A percentile compares a stretch with the other conserved stretches of the same genome.
phyloP scores from a whole-genome alignment of 2,888 invertebrate genomes.

The Chrysolina haemoptera region DNA sequence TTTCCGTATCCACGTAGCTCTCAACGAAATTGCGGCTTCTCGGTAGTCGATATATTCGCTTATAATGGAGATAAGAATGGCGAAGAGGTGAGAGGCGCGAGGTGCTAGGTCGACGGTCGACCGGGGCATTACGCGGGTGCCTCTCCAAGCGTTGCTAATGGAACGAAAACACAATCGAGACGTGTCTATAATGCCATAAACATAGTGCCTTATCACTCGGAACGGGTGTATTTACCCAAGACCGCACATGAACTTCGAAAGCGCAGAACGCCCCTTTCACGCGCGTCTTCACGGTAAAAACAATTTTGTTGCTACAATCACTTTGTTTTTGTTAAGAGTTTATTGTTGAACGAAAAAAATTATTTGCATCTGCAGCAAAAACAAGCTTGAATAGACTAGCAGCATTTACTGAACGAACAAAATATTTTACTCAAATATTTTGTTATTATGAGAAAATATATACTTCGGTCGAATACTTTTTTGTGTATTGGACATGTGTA shows the following conservation, averaged over 20 bases:
- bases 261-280: slow-evolving; percentile 24
- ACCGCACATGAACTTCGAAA: slow-evolving; percentile 36
- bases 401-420: no score
- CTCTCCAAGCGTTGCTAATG: slow-evolving; percentile 57
- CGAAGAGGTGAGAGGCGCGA: slow-evolving; percentile 8
- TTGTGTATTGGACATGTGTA: no score
- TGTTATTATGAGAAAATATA: no score
- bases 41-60: slow-evolving; percentile 16
- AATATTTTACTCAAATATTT: no score
- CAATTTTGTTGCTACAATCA: no score
- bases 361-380: no score
- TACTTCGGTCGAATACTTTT: no score
- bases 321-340: no score
- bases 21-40: slow-evolving; percentile 1
- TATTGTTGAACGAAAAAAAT: no score
- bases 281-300: no score
- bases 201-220: slow-evolving; percentile 58
- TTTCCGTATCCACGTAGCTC: not conserved
- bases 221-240: slow-evolving; percentile 58
- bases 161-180: slow-evolving; percentile 61
- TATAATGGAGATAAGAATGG: slow-evolving; percentile 10
- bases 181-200: slow-evolving; percentile 61
- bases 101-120: slow-evolving; percentile 6
- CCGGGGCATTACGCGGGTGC: slow-evolving; percentile 27
- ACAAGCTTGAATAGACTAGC: no score